Evolutionary conservation across 2,888 invertebrate genomes (phyloP).

Genomic region (Caenorhabditis sp.): DNA sequence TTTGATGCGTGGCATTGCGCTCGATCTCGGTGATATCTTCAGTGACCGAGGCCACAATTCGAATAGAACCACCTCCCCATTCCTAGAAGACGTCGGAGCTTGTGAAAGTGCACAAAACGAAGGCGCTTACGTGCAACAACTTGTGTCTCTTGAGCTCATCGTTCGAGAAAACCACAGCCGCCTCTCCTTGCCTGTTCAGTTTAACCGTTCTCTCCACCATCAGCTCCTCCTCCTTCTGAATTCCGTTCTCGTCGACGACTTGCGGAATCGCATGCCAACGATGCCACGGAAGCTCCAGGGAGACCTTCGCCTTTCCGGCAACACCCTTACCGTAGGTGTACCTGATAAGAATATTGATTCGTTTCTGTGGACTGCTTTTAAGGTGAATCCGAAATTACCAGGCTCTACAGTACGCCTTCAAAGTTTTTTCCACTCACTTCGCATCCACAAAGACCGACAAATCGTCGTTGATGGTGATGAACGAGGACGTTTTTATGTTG

Average conservation of each 20-base stretch:
- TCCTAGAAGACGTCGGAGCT: too few species aligned
- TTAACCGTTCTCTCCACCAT: slow-evolving; percentile 75
- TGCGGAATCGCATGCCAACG: slow-evolving; percentile 67
- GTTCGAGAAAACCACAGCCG: slow-evolving; percentile 75
- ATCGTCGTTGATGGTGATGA: slow-evolving; percentile 87
- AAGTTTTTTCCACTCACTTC: slow-evolving; percentile 86
- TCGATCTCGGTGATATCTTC: slow-evolving; percentile 86
- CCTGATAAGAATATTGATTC: slow-evolving; percentile 77
- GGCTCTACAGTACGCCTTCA: too few species aligned
- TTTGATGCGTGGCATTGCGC: slow-evolving; percentile 78
- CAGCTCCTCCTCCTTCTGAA: slow-evolving; percentile 67
- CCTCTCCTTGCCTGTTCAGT: slow-evolving; percentile 75
- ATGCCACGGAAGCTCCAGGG: slow-evolving; percentile 70
- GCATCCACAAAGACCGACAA: slow-evolving; percentile 88
- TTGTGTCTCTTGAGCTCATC: slow-evolving; percentile 75
- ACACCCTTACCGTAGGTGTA: slow-evolving; percentile 84
- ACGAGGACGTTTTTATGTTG: slow-evolving; percentile 87
- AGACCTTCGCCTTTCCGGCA: slow-evolving; percentile 81
- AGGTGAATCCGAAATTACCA: too few species aligned
- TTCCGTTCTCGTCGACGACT: slow-evolving; percentile 61
- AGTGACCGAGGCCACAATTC: slow-evolving; percentile 90
- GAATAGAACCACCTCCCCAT: slow-evolving; percentile 81
- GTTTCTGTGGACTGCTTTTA: too few species aligned
- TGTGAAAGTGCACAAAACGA: not conserved
- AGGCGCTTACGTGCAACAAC: slow-evolving; percentile 46